These are phyloP conservation scores for Tribolium freemani DNA, from an alignment of 2,888 invertebrate genomes.

Conservation along the genomic window DNA sequence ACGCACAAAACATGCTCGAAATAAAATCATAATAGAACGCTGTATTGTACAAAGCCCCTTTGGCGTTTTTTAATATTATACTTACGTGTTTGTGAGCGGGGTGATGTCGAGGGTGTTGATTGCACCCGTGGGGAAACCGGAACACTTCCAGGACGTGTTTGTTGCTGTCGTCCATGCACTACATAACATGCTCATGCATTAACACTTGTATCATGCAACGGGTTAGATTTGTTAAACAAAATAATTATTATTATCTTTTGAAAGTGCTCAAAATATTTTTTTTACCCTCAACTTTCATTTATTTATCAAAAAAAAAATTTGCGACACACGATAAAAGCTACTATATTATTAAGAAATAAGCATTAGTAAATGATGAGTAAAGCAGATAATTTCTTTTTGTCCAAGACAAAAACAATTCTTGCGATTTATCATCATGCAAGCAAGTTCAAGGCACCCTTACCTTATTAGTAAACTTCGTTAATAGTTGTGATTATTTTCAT, in stretches of 20 bases:
- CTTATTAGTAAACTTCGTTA: slow-evolving; percentile 25
- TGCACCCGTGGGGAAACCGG: slow-evolving; percentile 44
- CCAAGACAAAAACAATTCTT: too few species aligned
- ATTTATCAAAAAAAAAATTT: too few species aligned
- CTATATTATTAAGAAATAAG: too few species aligned
- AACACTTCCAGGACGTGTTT: slow-evolving; percentile 52
- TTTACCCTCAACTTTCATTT: too few species aligned
- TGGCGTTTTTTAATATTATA: slow-evolving; percentile 28
- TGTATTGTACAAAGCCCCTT: neutral
- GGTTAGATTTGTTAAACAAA: neutral
- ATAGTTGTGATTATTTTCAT: neutral
- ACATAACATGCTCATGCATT: slow-evolving; percentile 64
- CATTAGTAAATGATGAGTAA: too few species aligned
- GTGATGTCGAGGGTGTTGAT: slow-evolving; percentile 47
- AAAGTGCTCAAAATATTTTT: too few species aligned
- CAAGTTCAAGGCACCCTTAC: slow-evolving; percentile 2
- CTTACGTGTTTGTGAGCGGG: slow-evolving; percentile 60
- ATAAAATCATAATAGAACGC: slow-evolving; percentile 1
- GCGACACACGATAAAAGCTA: too few species aligned
- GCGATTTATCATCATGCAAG: neutral
- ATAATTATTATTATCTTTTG: neutral
- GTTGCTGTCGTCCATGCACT: slow-evolving; percentile 64
- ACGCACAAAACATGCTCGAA: slow-evolving; percentile 25
- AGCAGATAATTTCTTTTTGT: too few species aligned
- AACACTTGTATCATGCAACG: slow-evolving; percentile 49